Conservation (phyloP, 1,140 invertebrate species). For the Drosophila dunni region DNA sequence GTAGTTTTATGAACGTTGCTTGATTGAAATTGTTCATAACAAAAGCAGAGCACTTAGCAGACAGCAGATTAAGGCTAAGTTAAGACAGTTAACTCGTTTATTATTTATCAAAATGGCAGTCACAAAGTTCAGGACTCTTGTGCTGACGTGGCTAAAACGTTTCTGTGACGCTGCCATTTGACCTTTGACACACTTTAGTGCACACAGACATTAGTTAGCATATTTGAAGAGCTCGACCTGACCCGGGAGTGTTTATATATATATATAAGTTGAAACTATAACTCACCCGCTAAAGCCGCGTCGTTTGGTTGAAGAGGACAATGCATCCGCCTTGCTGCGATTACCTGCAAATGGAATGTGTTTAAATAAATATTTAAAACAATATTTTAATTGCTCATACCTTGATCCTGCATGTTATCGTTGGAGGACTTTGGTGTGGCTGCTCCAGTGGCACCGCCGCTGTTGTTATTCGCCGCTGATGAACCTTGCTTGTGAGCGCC, state of each 20-base stretch:
- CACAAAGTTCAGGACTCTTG: slow-evolving; percentile 18
- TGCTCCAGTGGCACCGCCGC: slow-evolving; percentile 28
- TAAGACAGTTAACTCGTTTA: slow-evolving; percentile 24
- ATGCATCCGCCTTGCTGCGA: slow-evolving; percentile 85
- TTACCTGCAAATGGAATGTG: slow-evolving; percentile 49
- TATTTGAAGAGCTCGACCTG: slow-evolving; percentile 18
- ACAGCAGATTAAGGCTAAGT: slow-evolving; percentile 11
- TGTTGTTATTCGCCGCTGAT: slow-evolving; percentile 6
- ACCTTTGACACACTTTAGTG: slow-evolving; percentile 10
- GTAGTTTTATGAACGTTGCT: background rate
- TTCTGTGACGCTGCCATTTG: slow-evolving; percentile 1
- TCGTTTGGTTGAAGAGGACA: slow-evolving; percentile 87
- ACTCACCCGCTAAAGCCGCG: slow-evolving; percentile 93
- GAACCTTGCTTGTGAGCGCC: slow-evolving; percentile 84
- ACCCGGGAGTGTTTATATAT: background rate
- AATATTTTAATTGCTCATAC: slow-evolving; percentile 42
- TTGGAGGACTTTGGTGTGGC: slow-evolving; percentile 58
- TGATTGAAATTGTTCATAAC: background rate
- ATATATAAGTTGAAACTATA: background rate
- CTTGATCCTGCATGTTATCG: slow-evolving; percentile 77
- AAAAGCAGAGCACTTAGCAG: slow-evolving; percentile 2
- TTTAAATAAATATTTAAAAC: background rate
- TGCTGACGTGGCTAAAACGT: slow-evolving; percentile 18
- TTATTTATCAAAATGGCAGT: slow-evolving; percentile 38
- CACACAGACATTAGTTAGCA: slow-evolving; percentile 23